Conservation (phyloP, 1,140 invertebrate species). For the Drosophila erecta region DNA sequence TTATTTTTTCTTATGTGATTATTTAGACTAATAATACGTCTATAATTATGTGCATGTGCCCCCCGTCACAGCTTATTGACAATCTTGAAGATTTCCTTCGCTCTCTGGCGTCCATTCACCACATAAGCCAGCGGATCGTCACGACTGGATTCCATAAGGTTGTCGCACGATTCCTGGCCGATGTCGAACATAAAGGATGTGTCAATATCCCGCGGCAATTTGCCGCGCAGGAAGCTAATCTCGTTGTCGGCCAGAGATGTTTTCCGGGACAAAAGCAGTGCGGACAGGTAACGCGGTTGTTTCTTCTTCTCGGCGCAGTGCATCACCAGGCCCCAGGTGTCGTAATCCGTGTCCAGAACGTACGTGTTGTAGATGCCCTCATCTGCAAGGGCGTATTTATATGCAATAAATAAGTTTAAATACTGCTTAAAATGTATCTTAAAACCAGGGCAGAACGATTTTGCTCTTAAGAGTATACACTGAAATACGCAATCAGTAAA, state of each 20-base stretch:
- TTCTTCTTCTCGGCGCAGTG: constrained; percentile 94
- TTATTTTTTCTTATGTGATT: background rate
- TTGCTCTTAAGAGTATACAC: no score
- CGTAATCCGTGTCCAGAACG: constrained; percentile 93
- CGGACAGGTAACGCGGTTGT: constrained; percentile 91
- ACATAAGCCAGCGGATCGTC: constrained; percentile 81
- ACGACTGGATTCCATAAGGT: constrained; percentile 78
- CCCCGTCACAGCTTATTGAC: constrained; percentile 42
- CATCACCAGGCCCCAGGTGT: constrained; percentile 91
- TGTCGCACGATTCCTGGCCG: constrained; percentile 86
- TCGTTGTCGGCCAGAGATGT: constrained; percentile 87
- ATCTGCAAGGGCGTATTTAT: constrained; percentile 85
- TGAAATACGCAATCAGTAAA: no score
- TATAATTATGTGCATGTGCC: no score
- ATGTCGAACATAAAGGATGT: constrained; percentile 93
- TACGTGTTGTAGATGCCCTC: constrained; percentile 96
- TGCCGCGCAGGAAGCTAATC: constrained; percentile 85
- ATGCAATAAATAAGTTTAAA: no score
- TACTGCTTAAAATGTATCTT: background rate
- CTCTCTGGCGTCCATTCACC: constrained; percentile 58
- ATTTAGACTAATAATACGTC: background rate
- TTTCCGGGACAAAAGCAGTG: constrained; percentile 91
- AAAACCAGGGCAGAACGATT: no score
- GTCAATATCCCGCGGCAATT: constrained; percentile 90
- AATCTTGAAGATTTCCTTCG: constrained; percentile 52